Conservation (phyloP, 2,113 vertebrate genomes). For the Bubo scandiacus region DNA sequence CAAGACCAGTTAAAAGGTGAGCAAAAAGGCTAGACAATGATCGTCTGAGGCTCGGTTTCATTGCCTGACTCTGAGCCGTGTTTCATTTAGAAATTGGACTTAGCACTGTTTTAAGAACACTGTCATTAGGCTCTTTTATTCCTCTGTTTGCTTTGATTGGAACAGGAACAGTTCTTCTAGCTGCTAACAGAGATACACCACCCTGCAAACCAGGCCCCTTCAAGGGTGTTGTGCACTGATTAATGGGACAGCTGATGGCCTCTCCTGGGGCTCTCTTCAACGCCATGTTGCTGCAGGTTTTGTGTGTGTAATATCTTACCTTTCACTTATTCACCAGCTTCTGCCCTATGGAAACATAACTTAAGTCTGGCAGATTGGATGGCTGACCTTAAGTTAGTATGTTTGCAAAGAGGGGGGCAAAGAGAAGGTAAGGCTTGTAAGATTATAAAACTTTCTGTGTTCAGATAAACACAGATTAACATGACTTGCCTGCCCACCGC, state of each 20-base stretch:
- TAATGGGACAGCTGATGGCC: not conserved
- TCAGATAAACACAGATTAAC: not conserved
- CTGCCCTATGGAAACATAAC: not conserved
- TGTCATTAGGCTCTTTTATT: not conserved
- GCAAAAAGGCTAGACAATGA: not conserved
- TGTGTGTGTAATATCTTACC: not conserved
- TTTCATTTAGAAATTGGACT: not conserved
- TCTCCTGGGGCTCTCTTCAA: not conserved
- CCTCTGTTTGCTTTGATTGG: not conserved
- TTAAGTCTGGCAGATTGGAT: not conserved
- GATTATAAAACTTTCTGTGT: not conserved
- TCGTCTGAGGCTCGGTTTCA: not conserved
- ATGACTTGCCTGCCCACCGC: not conserved
- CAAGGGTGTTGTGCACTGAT: not conserved
- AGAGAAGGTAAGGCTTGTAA: not conserved
- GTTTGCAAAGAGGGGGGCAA: not conserved
- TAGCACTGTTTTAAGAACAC: not conserved
- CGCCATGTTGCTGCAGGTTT: not conserved
- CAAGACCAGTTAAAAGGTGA: not conserved
- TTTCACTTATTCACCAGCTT: not conserved
- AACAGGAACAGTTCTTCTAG: not conserved
- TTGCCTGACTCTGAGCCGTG: not conserved
- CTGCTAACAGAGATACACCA: not conserved
- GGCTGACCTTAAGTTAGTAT: not conserved
- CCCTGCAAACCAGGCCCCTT: not conserved